A percentile compares a stretch with the other conserved stretches of the same genome.
Evolutionary conservation across 2,888 invertebrate genomes (phyloP).

Genomic region (Chrysolina americana): DNA sequence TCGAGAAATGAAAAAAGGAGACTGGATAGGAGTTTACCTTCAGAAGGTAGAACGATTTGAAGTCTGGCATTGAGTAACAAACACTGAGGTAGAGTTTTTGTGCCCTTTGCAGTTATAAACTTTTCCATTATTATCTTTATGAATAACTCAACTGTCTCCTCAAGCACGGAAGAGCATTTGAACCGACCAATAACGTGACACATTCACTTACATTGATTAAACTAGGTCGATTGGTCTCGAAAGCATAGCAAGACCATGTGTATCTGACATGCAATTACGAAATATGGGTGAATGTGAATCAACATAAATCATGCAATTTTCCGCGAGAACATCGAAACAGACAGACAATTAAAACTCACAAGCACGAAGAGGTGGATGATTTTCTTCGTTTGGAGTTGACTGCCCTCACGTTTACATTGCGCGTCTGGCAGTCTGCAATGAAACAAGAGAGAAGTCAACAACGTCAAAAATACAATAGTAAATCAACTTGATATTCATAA

Average conservation of each 20-base stretch:
- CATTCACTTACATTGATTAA: background rate
- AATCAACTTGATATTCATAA: conserved; percentile 18
- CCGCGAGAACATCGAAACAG: conserved; percentile 63
- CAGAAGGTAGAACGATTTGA: too few relatives aligned
- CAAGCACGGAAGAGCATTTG: background rate
- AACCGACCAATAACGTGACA: background rate
- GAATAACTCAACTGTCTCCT: background rate
- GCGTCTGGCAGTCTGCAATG: conserved; percentile 84
- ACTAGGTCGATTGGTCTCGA: background rate
- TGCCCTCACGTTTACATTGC: conserved; percentile 83
- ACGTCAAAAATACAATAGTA: conserved; percentile 44
- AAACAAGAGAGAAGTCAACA: conserved; percentile 76
- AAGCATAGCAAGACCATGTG: conserved; percentile 4
- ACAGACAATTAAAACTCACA: conserved; percentile 75
- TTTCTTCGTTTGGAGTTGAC: conserved; percentile 79
- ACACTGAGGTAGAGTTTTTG: too few relatives aligned
- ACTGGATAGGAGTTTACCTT: too few relatives aligned
- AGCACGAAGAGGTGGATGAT: conserved; percentile 77
- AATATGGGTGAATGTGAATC: conserved; percentile 20
- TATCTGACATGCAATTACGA: conserved; percentile 42
- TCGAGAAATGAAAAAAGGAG: too few relatives aligned
- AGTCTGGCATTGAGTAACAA: too few relatives aligned
- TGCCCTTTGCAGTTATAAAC: too few relatives aligned
- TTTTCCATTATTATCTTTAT: too few relatives aligned
- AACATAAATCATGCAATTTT: conserved; percentile 53